phyloP scores from a whole-genome alignment of 1,140 invertebrate species.

The Chymomyza costata region DNA sequence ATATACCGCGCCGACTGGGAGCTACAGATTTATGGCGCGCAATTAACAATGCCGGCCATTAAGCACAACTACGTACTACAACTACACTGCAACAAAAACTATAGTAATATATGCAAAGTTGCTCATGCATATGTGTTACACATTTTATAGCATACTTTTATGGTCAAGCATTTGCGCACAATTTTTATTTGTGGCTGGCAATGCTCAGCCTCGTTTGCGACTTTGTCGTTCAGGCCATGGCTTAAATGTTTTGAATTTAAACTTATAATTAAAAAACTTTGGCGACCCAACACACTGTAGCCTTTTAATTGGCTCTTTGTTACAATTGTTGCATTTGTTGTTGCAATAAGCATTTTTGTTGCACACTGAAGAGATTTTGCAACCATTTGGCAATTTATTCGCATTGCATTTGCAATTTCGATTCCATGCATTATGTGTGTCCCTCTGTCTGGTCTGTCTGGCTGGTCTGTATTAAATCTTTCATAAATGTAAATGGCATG shows the following conservation, averaged over 20 bases:
- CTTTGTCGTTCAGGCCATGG: not conserved
- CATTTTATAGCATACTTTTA: slow-evolving; percentile 66
- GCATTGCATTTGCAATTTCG: slow-evolving; percentile 27
- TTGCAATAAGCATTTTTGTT: not conserved
- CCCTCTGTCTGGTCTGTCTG: too few relatives aligned
- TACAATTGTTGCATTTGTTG: slow-evolving; percentile 46
- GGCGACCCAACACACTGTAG: slow-evolving; percentile 51
- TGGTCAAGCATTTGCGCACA: slow-evolving; percentile 53
- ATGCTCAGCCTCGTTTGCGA: not conserved
- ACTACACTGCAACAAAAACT: slow-evolving; percentile 32
- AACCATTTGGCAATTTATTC: slow-evolving; percentile 34
- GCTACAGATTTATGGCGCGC: slow-evolving; percentile 61
- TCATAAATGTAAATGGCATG: slow-evolving; percentile 65
- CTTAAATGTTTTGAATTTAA: slow-evolving; percentile 73
- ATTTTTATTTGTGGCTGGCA: too few relatives aligned
- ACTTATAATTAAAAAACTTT: slow-evolving; percentile 73
- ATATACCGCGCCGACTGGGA: slow-evolving; percentile 8
- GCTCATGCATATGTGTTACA: slow-evolving; percentile 20
- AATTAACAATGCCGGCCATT: slow-evolving; percentile 69
- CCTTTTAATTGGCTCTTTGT: slow-evolving; percentile 70
- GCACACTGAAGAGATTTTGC: not conserved
- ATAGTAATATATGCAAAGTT: too few relatives aligned
- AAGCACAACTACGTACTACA: slow-evolving; percentile 32
- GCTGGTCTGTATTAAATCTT: slow-evolving; percentile 58
- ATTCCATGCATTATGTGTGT: slow-evolving; percentile 11